Evolutionary conservation across 2,113 vertebrate species (phyloP).

Genomic region (Podarcis cretensis): DNA sequence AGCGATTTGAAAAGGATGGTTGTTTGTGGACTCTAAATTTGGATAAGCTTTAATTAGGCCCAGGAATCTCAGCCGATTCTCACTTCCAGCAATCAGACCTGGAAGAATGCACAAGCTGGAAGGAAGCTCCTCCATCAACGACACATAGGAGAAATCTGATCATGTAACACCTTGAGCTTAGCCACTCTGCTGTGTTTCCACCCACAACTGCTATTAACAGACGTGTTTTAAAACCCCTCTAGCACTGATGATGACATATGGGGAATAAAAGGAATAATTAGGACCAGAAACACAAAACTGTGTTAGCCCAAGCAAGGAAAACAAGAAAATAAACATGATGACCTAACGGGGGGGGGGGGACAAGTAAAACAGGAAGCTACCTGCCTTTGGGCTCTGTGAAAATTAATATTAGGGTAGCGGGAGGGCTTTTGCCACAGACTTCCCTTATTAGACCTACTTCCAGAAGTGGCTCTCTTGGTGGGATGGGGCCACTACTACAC

Average conservation of each 20-base stretch:
- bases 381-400: background rate
- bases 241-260: slow-evolving; percentile 53
- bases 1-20: background rate
- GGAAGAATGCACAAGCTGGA: background rate
- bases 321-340: slow-evolving; percentile 45
- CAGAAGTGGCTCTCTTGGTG: background rate
- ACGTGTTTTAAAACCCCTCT: slow-evolving; percentile 32
- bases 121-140: slow-evolving; percentile 26
- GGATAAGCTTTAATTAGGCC: background rate
- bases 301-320: slow-evolving; percentile 37
- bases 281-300: slow-evolving; percentile 38
- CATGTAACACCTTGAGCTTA: slow-evolving; percentile 17
- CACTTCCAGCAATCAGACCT: background rate
- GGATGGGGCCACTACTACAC: no score
- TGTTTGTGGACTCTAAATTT: background rate
- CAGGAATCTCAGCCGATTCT: background rate
- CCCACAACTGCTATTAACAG: slow-evolving; percentile 45
- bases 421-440: background rate
- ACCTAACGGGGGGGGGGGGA: slow-evolving; percentile 23
- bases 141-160: slow-evolving; percentile 12
- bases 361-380: background rate
- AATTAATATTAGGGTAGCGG: background rate
- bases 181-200: slow-evolving; percentile 35
- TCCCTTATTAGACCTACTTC: background rate
- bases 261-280: slow-evolving; percentile 19